Conservation (phyloP, 2,113 vertebrate species). For the Ophiodon elongatus region DNA sequence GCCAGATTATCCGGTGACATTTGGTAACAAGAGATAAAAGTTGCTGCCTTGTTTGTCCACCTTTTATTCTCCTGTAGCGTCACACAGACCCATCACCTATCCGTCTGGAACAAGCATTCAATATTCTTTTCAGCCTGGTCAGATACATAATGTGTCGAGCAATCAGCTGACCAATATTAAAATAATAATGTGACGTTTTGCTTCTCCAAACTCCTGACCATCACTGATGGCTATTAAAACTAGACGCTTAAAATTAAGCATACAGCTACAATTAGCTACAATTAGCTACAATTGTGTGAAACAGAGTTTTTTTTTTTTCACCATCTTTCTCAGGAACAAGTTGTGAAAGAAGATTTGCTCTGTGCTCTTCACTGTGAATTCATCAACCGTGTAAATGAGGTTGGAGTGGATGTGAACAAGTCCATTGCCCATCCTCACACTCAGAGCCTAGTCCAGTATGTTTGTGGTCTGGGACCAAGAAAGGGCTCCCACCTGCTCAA, state of each 20-base stretch:
- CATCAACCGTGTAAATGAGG: constrained; percentile 98
- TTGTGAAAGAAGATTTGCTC: constrained; percentile 97
- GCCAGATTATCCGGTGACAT: not conserved
- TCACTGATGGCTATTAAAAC: not conserved
- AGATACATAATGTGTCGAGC: not conserved
- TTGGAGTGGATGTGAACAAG: constrained; percentile 97
- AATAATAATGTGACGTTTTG: not conserved
- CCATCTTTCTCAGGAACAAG: constrained; percentile 88
- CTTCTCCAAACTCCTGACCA: not conserved
- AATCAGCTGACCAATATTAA: too few relatives aligned
- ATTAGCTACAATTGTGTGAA: not conserved
- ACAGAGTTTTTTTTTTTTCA: not conserved
- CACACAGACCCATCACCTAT: too few relatives aligned
- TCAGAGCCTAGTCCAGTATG: constrained; percentile 96
- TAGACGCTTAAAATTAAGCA: not conserved
- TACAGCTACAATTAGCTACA: too few relatives aligned
- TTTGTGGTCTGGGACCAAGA: constrained; percentile 95
- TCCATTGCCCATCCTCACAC: constrained; percentile 96
- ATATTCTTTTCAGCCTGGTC: not conserved
- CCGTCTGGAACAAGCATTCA: not conserved
- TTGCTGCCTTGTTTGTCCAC: not conserved
- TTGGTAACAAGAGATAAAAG: not conserved
- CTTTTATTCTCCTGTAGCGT: not conserved
- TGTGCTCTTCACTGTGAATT: constrained; percentile 95
- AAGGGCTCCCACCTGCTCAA: constrained; percentile 97